Base-by-base conservation (phyloP, 2,113 vertebrate species). In the Blennius ocellaris region DNA sequence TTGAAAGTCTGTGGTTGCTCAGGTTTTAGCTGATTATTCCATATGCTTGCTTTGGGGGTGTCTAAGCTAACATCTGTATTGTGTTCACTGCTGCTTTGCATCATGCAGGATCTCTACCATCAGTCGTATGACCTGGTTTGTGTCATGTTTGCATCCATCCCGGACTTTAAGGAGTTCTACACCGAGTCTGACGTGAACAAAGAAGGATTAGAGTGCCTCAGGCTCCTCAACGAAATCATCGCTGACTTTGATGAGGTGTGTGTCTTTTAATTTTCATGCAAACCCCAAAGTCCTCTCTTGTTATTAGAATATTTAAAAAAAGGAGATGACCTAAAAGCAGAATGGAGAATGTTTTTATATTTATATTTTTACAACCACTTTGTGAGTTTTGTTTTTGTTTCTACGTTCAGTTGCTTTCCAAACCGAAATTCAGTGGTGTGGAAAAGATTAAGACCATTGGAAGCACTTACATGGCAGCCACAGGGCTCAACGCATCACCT, bases 361-460 rank as follows among this genome's bases (percentile, higher is more conserved):
- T n/a, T n/a, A n/a, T n/a, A n/a, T n/a, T n/a, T 30, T 45, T 56
- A 48, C 3, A 63, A 8, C 7, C 38, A 1, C 45, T 66, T 9
- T 58, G 17, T 71, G 58, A 9, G 48, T 37, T 48, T 21, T 78
- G 7, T 65, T 36, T 76, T 50, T 77, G 11, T 73, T 6, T 82
- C 44, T 75, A 2, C 61, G 21, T 75, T 11, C 52, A 99, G 97
- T 84, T 99, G 76, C 81, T 99, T 67, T 99, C 97, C 52, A 99
- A 99, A 87, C 97, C 97, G 8, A 99, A 99, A 83, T 99, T 99
- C 92, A 99, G 97, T 21, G 97, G 97, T 5, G 97, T 99, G 71
- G 97, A 99, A 88, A 99, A 99, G 87, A 99, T 99, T 90, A 99
- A 99, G 92, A 99, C 97, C 68, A 99, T 99, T 45, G 97, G 97